Percentiles rank a stretch among this genome's conserved stretches.
These are phyloP conservation scores for Zoanthus gigantus DNA, from an alignment of 92 coral and sea anemone species.

Conservation along the genomic window DNA sequence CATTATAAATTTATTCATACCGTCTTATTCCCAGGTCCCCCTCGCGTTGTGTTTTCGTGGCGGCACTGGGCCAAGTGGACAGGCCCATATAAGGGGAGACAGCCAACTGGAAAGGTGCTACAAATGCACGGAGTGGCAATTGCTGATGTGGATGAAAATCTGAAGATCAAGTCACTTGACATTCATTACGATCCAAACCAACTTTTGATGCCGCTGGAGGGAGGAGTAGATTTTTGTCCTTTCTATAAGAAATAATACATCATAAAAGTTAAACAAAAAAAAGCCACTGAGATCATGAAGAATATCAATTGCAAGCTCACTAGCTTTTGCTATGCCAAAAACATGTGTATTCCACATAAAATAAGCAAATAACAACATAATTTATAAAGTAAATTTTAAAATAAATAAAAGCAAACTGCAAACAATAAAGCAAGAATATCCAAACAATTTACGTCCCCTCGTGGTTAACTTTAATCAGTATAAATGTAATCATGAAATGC, in stretches of 20 bases:
- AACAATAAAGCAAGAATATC: too few relatives aligned
- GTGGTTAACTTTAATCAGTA: too few relatives aligned
- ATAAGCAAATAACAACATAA: too few relatives aligned
- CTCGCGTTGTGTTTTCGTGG: slow-evolving; percentile 89
- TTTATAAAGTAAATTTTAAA: too few relatives aligned
- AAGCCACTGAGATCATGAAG: too few relatives aligned
- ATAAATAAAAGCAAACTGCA: too few relatives aligned
- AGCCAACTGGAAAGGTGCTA: slow-evolving; percentile 79
- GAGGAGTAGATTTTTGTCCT: slow-evolving; percentile 16
- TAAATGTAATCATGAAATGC: too few relatives aligned
- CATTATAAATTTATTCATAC: neutral
- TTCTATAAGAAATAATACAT: slow-evolving; percentile 7
- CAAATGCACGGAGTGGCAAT: slow-evolving; percentile 78
- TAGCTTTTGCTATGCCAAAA: too few relatives aligned
- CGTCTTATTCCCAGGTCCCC: slow-evolving; percentile 71
- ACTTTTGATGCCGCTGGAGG: slow-evolving; percentile 73
- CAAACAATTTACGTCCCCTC: too few relatives aligned
- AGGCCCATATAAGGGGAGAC: slow-evolving; percentile 77
- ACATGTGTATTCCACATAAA: too few relatives aligned
- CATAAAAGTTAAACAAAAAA: neutral
- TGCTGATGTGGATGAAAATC: slow-evolving; percentile 74
- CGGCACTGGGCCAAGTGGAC: slow-evolving; percentile 94
- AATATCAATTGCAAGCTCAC: too few relatives aligned
- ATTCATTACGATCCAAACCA: slow-evolving; percentile 78
- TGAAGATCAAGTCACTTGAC: slow-evolving; percentile 73